Percentiles rank a stretch among this genome's conserved stretches.
Conservation (phyloP, 2,888 invertebrate genomes). For the Quadroppia sp. region DNA sequence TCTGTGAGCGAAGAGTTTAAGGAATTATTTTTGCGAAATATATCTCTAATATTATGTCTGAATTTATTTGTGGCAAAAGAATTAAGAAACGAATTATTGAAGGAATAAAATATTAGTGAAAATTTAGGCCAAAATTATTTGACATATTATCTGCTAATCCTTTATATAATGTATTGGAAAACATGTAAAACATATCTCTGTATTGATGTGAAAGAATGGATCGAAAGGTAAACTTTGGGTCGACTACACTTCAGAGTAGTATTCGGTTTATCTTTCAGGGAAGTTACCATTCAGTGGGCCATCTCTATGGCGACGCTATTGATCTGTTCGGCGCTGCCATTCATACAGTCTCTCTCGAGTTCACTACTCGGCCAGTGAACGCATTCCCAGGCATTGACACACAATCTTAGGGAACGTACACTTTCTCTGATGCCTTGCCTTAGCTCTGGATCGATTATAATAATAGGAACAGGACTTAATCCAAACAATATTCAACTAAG, state of each 20-base stretch:
- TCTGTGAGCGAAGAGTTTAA: no score
- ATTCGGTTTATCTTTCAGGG: constrained; percentile 30
- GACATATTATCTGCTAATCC: constrained; percentile 9
- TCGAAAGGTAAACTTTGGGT: constrained; percentile 20
- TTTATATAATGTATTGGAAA: not conserved
- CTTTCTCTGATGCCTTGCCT: not conserved
- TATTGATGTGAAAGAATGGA: not conserved
- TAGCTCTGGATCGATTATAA: constrained; percentile 3
- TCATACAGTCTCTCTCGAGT: constrained; percentile 7
- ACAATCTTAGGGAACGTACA: constrained; percentile 11
- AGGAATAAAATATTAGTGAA: not conserved
- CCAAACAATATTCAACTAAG: no score
- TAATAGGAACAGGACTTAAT: not conserved
- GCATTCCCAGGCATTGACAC: constrained; percentile 7
- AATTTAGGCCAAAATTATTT: constrained; percentile 10
- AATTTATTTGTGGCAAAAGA: no score
- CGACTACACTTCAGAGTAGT: constrained; percentile 11
- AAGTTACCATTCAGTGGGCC: constrained; percentile 22
- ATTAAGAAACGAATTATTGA: not conserved
- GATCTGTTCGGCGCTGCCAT: not conserved
- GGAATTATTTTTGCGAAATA: no score
- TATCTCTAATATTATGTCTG: no score
- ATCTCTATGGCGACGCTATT: constrained; percentile 29
- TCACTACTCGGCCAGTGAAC: constrained; percentile 7
- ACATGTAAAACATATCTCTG: constrained; percentile 1